Evolutionary conservation across 2,113 vertebrate genomes (phyloP).

Genomic region (Cochlearius cochlearius): DNA sequence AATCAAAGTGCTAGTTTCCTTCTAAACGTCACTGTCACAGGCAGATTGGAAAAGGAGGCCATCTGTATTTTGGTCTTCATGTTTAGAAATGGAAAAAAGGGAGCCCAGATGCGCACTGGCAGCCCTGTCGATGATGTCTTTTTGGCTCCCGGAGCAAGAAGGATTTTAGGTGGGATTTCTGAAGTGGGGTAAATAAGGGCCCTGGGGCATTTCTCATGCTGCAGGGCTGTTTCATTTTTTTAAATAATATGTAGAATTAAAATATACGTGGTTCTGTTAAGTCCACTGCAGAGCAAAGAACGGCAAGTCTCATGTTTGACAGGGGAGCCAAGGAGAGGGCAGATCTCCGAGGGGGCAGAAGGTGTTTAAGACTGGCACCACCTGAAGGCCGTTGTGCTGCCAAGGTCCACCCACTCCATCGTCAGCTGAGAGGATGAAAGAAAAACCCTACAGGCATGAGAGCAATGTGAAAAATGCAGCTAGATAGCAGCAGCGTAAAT

Average conservation of each 20-base stretch:
- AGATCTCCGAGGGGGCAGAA: not conserved
- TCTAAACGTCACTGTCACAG: not conserved
- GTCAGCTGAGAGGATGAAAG: not conserved
- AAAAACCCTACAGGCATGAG: not conserved
- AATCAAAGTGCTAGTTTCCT: not conserved
- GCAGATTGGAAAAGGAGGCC: not conserved
- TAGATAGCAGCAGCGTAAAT: not conserved
- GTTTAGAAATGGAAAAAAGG: not conserved
- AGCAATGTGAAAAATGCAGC: not conserved
- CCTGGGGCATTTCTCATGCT: not conserved
- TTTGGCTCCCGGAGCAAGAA: not conserved
- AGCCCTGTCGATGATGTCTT: not conserved
- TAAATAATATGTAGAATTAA: not conserved
- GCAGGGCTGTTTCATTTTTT: not conserved
- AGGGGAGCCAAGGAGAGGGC: not conserved
- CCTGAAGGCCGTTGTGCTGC: not conserved
- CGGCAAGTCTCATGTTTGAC: not conserved
- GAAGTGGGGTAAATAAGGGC: not conserved
- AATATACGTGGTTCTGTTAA: not conserved
- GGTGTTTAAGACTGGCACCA: not conserved
- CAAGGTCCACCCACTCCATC: not conserved
- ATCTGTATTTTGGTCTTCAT: not conserved
- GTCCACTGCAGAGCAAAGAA: not conserved
- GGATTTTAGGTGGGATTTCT: not conserved
- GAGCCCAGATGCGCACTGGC: not conserved